phyloP scores from a whole-genome alignment of 2,797 vertebrate genomes.

The Oceanodroma leucorhoa region DNA sequence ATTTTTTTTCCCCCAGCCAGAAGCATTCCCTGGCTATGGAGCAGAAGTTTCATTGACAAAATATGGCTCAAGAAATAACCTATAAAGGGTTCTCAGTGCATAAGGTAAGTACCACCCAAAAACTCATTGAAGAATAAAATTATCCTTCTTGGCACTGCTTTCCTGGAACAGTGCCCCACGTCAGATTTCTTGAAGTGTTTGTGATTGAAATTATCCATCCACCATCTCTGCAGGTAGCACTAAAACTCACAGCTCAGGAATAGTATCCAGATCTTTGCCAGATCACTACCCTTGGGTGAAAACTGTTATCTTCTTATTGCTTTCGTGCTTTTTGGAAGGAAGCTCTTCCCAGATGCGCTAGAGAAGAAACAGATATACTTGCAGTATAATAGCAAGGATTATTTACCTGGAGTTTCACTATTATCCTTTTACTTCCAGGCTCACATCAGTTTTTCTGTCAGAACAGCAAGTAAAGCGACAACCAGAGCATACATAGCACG shows the following conservation, averaged over 20 bases:
- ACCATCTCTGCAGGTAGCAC: constrained; percentile 22
- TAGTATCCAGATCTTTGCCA: neutral
- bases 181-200: constrained; percentile 22
- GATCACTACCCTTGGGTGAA: constrained; percentile 30
- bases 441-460: constrained; percentile 2
- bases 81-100: neutral
- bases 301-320: neutral
- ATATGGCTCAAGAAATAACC: constrained; percentile 16
- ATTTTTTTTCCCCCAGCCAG: neutral
- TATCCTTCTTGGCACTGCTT: constrained; percentile 8
- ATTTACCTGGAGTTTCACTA: constrained; percentile 18
- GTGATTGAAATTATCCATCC: constrained; percentile 34
- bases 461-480: neutral
- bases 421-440: neutral
- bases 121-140: constrained; percentile 25
- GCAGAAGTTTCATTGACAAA: constrained; percentile 19
- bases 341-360: neutral
- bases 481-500: neutral
- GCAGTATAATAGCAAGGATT: neutral
- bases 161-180: neutral
- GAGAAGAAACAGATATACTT: neutral
- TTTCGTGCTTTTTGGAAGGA: neutral
- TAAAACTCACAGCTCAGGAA: constrained; percentile 1
- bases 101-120: constrained; percentile 28
- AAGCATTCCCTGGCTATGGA: constrained; percentile 25